These are phyloP conservation scores for Dicycla oo DNA, from an alignment of 2,888 invertebrate genomes.

Conservation along the genomic window DNA sequence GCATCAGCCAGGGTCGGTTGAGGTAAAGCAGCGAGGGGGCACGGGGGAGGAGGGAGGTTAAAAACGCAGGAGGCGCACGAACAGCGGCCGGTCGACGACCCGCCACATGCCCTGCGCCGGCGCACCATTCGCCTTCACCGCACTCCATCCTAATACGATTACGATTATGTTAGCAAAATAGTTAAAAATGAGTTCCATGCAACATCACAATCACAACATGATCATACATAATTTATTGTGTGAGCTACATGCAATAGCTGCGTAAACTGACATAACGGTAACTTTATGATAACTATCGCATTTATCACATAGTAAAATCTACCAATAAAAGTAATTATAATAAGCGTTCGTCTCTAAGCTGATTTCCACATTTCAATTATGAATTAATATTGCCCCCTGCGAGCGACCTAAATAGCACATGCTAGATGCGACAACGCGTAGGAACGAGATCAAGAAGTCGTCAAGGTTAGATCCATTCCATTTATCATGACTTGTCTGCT, in stretches of 20 bases:
- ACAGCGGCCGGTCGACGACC: slow-evolving; percentile 89
- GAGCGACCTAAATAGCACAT: slow-evolving; percentile 82
- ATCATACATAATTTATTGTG: slow-evolving; percentile 18
- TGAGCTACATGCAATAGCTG: slow-evolving; percentile 20
- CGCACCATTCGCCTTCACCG: slow-evolving; percentile 85
- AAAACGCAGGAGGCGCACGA: slow-evolving; percentile 88
- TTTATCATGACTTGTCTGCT: slow-evolving; percentile 84
- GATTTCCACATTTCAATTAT: slow-evolving; percentile 66
- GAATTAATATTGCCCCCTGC: slow-evolving; percentile 77
- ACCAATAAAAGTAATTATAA: slow-evolving; percentile 28
- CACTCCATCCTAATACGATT: slow-evolving; percentile 82
- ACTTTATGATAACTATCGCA: slow-evolving; percentile 13
- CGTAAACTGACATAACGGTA: slow-evolving; percentile 27
- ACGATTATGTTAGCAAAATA: slow-evolving; percentile 80
- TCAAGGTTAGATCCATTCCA: slow-evolving; percentile 89
- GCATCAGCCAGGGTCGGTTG: slow-evolving; percentile 87
- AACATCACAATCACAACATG: slow-evolving; percentile 21
- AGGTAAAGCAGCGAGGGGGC: slow-evolving; percentile 80
- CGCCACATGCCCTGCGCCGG: slow-evolving; percentile 87
- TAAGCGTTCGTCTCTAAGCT: slow-evolving; percentile 40
- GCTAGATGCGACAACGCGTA: slow-evolving; percentile 83
- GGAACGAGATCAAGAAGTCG: slow-evolving; percentile 86
- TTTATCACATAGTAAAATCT: slow-evolving; percentile 27
- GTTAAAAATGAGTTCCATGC: slow-evolving; percentile 52
- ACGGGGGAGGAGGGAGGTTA: slow-evolving; percentile 79